Base-by-base conservation (phyloP, 1,140 invertebrate genomes). In the Aphidius ervi region DNA sequence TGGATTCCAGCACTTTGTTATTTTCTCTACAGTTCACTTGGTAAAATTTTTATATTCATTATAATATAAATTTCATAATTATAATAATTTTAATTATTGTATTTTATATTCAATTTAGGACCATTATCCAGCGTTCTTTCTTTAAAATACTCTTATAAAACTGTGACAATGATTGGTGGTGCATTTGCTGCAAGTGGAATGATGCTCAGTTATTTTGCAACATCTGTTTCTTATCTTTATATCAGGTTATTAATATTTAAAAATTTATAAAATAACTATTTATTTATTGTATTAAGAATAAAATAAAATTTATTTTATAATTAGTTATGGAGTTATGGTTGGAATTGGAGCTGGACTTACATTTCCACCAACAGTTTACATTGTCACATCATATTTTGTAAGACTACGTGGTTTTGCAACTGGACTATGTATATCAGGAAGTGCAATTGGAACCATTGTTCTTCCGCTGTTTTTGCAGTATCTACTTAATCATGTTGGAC, bases 101-200 rank as follows among this genome's bases (percentile, higher is more conserved):
- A 16, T 48, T 52, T 52, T 64, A 64, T 56, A 59, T 66, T 60
- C 55, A 73, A 87, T 76, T 68, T 83, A 87, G 94, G 93, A 70
- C 94, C 94, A 7, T 74, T 97, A 58, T 92, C 94, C 6, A 92
- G 91, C 70, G 88, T 92, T 53, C 79, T 96, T 41, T 93, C 92
- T 1, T 88, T 91, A 58, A 91, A 89, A 69, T 94, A 88, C 81
- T 95, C 93, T n/a, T 96, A 95, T 73, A 82, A 89, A 40, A 89
- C 85, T 3, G 91, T 95, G 6, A 93, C 92, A 4, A 83, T 96
- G 41, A 82, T 91, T 5, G 94, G 94, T 8, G 89, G 91, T 1
- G 77, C 87, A 1, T 87, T 93, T 55, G 89, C 93, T 0, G 85
- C 90, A 0, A 68, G 87, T 50, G 94, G 94, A 46, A 89, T 95